Evolutionary conservation across 1,140 invertebrate species (phyloP), one percentile per base, ranked within the genome.

Genomic region (Nasonia longicornis): DNA sequence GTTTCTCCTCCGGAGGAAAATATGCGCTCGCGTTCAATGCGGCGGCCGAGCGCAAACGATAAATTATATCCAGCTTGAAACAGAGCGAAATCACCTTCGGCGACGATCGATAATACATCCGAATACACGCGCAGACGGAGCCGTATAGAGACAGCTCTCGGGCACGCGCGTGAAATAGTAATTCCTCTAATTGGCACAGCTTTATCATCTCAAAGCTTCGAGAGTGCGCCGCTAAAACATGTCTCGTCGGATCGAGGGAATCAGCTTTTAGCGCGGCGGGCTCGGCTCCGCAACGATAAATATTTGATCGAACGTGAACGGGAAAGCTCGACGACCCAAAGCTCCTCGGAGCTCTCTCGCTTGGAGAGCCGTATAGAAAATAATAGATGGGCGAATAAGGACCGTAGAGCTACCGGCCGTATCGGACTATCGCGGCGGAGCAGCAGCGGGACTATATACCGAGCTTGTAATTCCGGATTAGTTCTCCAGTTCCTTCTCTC

Each of bases 401-500:
- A 12, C 8, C 3, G 42, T 16, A 12, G 22, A 29, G 4, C 35
- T 10, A 7, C 42, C 14, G 38, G 2, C 38, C 20, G n/a, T 69
- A 77, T 77, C 31, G 31, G 22, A 26, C 66, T 78, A 69, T 78
- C 77, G 22, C 26, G 29, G 20, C 31, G 2, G 20, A 52, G 11
- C 45, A 78, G 67, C 14, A 71, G 58, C 26, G 16, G 11, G 77
- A 78, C 11, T 12, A 10, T 11, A 7, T 77, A 35, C 52, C 42
- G 11, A 79, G 0, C 16, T 45, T 63, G 35, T 73, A 79, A 73
- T 79, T 58, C 58, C 1, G 35, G 78, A 79, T 79, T 79, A 79
- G 58, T 71, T 31, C 31, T 35, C 45, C 26, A n/a, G 52, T 52
- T 52, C 48, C 48, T 52, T 16, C 16, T 52, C 48, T 52, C 48